Percentiles rank a stretch among this genome's conserved stretches.
These are phyloP conservation scores for Bubo bubo DNA, from an alignment of 2,113 vertebrate species.

Conservation along the genomic window DNA sequence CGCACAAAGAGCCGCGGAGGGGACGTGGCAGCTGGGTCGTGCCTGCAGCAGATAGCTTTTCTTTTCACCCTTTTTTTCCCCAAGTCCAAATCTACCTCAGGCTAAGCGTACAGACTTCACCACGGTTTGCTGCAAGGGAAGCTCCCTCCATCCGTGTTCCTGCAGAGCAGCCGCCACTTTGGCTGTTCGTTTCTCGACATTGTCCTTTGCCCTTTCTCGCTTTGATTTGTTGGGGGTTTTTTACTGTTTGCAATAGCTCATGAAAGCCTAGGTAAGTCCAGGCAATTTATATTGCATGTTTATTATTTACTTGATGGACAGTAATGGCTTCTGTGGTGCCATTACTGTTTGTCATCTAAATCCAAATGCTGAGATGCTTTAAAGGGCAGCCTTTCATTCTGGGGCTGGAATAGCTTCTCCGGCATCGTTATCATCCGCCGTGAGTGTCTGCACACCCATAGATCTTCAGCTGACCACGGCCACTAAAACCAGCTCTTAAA, in stretches of 20 bases:
- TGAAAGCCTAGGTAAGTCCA: not conserved
- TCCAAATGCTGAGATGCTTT: not conserved
- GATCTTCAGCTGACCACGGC: not conserved
- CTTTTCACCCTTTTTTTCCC: not conserved
- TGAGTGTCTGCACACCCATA: fast-evolving
- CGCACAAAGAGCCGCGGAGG: not conserved
- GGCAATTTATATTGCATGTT: not conserved
- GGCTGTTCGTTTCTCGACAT: not conserved
- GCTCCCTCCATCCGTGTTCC: not conserved
- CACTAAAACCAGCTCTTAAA: not conserved
- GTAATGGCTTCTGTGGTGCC: conserved; percentile 30
- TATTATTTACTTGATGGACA: conserved; percentile 49
- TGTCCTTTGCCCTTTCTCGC: not conserved
- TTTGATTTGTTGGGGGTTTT: not conserved
- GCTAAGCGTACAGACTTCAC: not conserved
- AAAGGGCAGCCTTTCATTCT: not conserved
- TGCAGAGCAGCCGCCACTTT: not conserved
- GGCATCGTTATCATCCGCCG: not conserved
- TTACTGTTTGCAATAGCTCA: not conserved
- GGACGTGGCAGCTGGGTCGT: not conserved
- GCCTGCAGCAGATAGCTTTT: not conserved
- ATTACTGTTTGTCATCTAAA: conserved; percentile 17
- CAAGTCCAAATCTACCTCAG: not conserved
- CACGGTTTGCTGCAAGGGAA: fast-evolving
- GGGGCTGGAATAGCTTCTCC: not conserved